Evolutionary conservation across 2,888 invertebrate genomes (phyloP).

Genomic region (Hypselothyrea guttata): DNA sequence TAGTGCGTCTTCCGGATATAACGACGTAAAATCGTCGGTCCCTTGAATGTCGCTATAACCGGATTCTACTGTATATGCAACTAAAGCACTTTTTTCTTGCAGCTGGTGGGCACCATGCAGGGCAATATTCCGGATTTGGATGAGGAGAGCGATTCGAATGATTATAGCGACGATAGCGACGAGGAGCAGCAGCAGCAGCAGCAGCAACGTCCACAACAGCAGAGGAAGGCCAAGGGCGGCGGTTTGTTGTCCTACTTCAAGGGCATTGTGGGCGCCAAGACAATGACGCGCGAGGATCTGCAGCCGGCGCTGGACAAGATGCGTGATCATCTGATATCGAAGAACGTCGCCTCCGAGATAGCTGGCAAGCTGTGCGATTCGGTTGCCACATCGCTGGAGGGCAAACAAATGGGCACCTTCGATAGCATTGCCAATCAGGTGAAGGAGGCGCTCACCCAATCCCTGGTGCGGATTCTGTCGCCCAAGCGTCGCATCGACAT

Average conservation of each 20-base stretch:
- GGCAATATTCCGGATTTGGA: slow-evolving; percentile 92
- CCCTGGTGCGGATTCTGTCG: slow-evolving; percentile 96
- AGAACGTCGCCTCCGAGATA: slow-evolving; percentile 99
- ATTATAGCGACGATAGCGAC: slow-evolving; percentile 84
- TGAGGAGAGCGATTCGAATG: slow-evolving; percentile 87
- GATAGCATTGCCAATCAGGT: slow-evolving; percentile 95
- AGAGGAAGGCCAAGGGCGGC: slow-evolving; percentile 31
- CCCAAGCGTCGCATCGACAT: slow-evolving; percentile 98
- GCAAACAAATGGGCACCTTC: slow-evolving; percentile 96
- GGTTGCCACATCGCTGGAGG: slow-evolving; percentile 93
- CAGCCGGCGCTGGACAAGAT: slow-evolving; percentile 94
- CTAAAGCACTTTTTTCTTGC: slow-evolving; percentile 38
- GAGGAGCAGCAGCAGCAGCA: slow-evolving; percentile 76
- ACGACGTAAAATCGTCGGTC: no score
- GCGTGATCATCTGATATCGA: slow-evolving; percentile 96
- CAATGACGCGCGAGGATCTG: slow-evolving; percentile 90
- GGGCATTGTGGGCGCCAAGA: slow-evolving; percentile 94
- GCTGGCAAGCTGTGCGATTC: slow-evolving; percentile 96
- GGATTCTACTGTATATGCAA: no score
- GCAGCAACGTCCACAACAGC: slow-evolving; percentile 4
- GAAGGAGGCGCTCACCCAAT: slow-evolving; percentile 92
- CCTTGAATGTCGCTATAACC: no score
- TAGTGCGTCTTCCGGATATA: no score
- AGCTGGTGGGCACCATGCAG: slow-evolving; percentile 92
- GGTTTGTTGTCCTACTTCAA: slow-evolving; percentile 93